Percentiles rank a stretch among this genome's conserved stretches.
phyloP scores from a whole-genome alignment of 2,797 vertebrate species.

The Lepilemur ruficaudatus region DNA sequence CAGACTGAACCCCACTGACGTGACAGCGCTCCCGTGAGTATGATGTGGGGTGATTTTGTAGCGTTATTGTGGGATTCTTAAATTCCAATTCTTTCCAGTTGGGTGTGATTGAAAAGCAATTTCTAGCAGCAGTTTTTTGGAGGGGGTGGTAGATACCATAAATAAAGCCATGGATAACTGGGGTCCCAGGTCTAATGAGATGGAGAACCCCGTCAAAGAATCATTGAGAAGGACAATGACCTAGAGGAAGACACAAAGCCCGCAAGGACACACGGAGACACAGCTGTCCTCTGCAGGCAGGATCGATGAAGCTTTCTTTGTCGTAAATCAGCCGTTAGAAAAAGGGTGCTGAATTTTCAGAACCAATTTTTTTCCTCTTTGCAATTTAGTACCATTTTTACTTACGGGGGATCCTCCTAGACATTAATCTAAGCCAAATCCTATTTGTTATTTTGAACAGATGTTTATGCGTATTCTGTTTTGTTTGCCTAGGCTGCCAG shows the following conservation, averaged over 20 bases:
- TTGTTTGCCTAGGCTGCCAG: background rate
- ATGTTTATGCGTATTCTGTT: accelerated
- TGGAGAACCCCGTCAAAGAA: background rate
- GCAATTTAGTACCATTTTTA: background rate
- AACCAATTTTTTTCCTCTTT: background rate
- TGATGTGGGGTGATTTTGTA: accelerated
- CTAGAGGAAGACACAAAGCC: background rate
- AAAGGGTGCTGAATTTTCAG: background rate
- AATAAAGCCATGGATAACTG: background rate
- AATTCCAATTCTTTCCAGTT: background rate
- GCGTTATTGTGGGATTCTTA: background rate
- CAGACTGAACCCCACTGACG: background rate
- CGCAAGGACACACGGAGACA: accelerated
- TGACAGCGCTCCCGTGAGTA: accelerated
- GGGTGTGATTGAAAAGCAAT: background rate
- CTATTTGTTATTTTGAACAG: background rate
- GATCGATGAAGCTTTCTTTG: background rate
- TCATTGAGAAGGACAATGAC: background rate
- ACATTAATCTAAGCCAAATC: accelerated
- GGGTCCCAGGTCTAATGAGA: background rate
- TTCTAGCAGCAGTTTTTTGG: background rate
- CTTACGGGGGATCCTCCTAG: accelerated
- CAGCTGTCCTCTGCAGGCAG: background rate
- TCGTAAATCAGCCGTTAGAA: background rate
- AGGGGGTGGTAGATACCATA: background rate